Percentiles rank a stretch among this genome's conserved stretches.
Conservation (phyloP, 2,797 vertebrate genomes). For the Pseudotriccus pelzelni region DNA sequence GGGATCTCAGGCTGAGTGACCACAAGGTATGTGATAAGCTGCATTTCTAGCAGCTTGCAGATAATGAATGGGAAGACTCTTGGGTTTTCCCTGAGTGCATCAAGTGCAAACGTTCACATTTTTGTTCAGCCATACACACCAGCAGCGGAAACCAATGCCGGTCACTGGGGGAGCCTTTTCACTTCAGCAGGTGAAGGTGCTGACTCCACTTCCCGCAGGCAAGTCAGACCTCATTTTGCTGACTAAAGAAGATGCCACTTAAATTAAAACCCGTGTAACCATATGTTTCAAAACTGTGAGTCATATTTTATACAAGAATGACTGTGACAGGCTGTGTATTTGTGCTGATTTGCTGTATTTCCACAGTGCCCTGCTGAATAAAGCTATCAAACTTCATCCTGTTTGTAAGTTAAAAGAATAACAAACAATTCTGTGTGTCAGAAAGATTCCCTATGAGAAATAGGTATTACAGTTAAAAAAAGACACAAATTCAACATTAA, state of each 20-base stretch:
- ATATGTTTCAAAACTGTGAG: constrained; percentile 75
- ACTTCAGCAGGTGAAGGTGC: constrained; percentile 68
- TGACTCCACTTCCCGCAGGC: constrained; percentile 67
- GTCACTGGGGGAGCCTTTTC: constrained; percentile 38
- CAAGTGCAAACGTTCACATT: background rate
- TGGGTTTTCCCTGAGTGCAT: background rate
- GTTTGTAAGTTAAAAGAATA: constrained; percentile 17
- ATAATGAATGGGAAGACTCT: background rate
- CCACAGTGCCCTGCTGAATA: constrained; percentile 38
- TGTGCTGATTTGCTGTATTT: constrained; percentile 75
- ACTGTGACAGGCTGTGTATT: constrained; percentile 70
- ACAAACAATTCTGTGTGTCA: background rate
- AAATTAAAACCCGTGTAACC: constrained; percentile 74
- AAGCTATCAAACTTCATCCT: constrained; percentile 37
- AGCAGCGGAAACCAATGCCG: background rate
- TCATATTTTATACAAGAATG: constrained; percentile 77
- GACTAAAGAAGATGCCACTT: constrained; percentile 77
- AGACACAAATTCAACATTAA: background rate
- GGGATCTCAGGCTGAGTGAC: background rate
- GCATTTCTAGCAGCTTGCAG: background rate
- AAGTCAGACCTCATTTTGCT: constrained; percentile 68
- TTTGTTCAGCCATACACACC: background rate
- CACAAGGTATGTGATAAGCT: background rate
- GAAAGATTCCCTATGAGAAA: background rate
- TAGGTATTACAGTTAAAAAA: background rate